Base-by-base conservation (phyloP, 1,140 invertebrate species). In the Pissodes strobi region DNA sequence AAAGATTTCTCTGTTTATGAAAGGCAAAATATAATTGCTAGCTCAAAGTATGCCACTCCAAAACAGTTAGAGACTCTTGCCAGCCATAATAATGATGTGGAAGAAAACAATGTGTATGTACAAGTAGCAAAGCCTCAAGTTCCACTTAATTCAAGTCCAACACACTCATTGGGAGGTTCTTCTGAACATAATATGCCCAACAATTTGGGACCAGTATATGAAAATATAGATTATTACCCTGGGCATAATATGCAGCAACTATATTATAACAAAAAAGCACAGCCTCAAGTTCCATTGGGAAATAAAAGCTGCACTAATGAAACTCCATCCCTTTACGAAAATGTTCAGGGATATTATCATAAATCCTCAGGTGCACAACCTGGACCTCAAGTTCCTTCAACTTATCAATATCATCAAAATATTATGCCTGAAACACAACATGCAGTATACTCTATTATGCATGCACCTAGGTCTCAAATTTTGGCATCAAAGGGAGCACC, bases 141-240 rank as follows among this genome's bases (percentile, higher is more conserved):
- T 66, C 73, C 79, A 77, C 77, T 15, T 80, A 67, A 64, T 51
- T 69, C 74, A 6, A 83, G 81, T 66, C 81, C 82, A 18, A 82
- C 81, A 49, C 76, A 80, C 49, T 81, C 81, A 45, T 71, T 85
- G 18, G 85, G 85, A 71, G n/a, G n/a, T n/a, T 82, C 84, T 59
- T 85, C 85, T 55, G 25, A 27, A 27, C 25, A 27, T 27, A 27
- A 27, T 27, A 27, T 27, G 25, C 4, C 25, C 83, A 85, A 73
- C 18, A 81, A 80, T 67, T 75, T 72, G 59, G 84, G 83, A 48
- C 88, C 86, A 22, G 87, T 92, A 18, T 92, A 92, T 76, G 90
- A 92, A 76, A 92, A 93, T 77, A 83, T 92, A 37, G 89, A 91
- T 64, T 90, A 90, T 76, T 91, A 90, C 79, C 80, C 82, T 9